Base-by-base conservation (phyloP, 1,140 invertebrate genomes). In the Ceratitis capitata region DNA sequence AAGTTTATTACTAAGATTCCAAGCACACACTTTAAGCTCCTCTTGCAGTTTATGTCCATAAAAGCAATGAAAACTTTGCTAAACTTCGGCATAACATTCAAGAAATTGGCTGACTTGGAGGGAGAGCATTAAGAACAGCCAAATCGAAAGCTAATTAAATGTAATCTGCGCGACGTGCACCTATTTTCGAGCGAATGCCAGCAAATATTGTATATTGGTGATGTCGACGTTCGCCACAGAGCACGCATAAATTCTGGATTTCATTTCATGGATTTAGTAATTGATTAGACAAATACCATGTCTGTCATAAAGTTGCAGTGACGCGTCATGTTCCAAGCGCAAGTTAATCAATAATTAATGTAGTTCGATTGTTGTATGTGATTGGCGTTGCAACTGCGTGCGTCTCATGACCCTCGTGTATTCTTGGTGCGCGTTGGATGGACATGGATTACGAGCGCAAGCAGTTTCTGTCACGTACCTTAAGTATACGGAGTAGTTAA, bases 111-210 rank as follows among this genome's bases (percentile, higher is more conserved):
- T 16, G 39, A 14, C n/a, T n/a, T 32, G 3, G 39, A 78, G 12
- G 42, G 69, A 39, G 39, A 69, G 69, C 16, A 78, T 78, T 78
- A n/a, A n/a, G 32, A 23, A 16, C 42, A 83, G 82, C 23, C 49
- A 49, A 83, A 83, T 51, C 49, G 82, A 39, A 53, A 83, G 82
- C 82, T 83, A 83, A 83, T 83, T 83, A 83, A 51, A 83, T 53
- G 82, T 83, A 83, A 83, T 83, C 82, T 83, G 12, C 26, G 82
- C 26, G 82, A 83, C 82, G 82, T 83, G 82, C 23, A 16, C 45
- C 23, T 51, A 82, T 83, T 83, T 83, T 26, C 26, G 53, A 53
- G 26, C 39, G 61, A 35, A 69, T 69, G 42, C 69, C 35, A 26
- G 10, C 69, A 78, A 42, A 78, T 78, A 78, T 78, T 35, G 61